A percentile compares a stretch with the other conserved stretches of the same genome.
Conservation (phyloP, 2,888 invertebrate genomes). For the Sesamia inferens region DNA sequence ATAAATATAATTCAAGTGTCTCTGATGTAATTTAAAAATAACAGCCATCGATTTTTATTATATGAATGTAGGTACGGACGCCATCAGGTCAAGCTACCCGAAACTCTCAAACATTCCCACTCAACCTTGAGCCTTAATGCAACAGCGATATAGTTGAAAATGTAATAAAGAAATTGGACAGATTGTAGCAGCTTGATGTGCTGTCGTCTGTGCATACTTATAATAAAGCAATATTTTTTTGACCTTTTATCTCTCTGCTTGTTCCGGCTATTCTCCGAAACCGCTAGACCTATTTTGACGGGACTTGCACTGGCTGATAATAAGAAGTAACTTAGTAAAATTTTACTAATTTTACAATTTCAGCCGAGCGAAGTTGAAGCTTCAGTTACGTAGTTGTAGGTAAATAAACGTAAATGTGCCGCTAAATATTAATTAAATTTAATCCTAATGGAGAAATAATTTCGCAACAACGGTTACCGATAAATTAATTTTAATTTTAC, state of each 20-base stretch:
- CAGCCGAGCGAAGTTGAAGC: neutral
- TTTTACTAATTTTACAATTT: too few species aligned
- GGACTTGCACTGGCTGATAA: neutral
- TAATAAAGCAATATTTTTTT: too few species aligned
- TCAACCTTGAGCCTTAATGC: too few species aligned
- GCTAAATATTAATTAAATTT: constrained; percentile 32
- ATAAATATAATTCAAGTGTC: neutral
- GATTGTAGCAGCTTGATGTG: too few species aligned
- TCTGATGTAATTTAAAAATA: neutral
- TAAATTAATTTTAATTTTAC: constrained; percentile 67
- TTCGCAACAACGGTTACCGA: constrained; percentile 45
- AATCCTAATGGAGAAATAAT: constrained; percentile 44
- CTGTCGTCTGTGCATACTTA: too few species aligned
- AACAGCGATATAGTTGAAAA: too few species aligned
- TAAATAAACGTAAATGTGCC: constrained; percentile 18
- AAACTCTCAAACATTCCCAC: too few species aligned
- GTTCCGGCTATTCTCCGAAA: neutral
- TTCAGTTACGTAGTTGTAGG: neutral
- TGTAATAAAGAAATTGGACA: too few species aligned
- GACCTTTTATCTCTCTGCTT: neutral
- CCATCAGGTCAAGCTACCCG: too few species aligned
- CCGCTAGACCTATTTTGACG: neutral
- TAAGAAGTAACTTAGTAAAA: neutral
- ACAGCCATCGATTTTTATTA: neutral
- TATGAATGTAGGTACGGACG: too few species aligned